phyloP scores from a whole-genome alignment of 2,888 invertebrate genomes.

The Mythimna impura region DNA sequence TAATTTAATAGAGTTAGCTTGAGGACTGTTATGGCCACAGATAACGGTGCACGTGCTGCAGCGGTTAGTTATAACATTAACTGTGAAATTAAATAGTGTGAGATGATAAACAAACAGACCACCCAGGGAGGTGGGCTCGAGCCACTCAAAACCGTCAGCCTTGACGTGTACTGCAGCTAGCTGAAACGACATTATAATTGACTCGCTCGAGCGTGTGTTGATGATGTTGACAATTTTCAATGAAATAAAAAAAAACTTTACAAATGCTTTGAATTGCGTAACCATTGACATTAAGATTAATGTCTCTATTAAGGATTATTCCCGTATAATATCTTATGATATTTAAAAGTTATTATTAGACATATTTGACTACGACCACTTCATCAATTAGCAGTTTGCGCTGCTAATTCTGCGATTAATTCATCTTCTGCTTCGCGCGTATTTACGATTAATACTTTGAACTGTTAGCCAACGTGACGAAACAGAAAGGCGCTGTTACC shows the following conservation, averaged over 20 bases:
- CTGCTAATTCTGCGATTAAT: background rate
- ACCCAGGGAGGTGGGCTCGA: background rate
- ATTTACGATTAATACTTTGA: conserved; percentile 2
- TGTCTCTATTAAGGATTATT: background rate
- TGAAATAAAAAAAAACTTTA: background rate
- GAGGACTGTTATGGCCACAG: background rate
- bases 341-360: background rate
- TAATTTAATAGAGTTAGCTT: background rate
- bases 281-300: background rate
- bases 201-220: background rate
- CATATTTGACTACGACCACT: background rate
- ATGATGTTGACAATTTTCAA: background rate
- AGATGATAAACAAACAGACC: conserved; percentile 11
- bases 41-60: conserved; percentile 9
- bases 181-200: conserved; percentile 11
- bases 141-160: background rate
- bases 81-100: background rate
- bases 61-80: background rate
- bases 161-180: background rate
- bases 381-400: conserved; percentile 5
- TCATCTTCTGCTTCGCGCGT: background rate
- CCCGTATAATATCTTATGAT: background rate
- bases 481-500: conserved; percentile 41
- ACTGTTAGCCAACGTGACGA: conserved; percentile 38
- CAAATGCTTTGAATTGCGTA: background rate